Evolutionary conservation across 2,113 vertebrate species (phyloP), one percentile per base, ranked within the genome.

Genomic region (Macrotus californicus): DNA sequence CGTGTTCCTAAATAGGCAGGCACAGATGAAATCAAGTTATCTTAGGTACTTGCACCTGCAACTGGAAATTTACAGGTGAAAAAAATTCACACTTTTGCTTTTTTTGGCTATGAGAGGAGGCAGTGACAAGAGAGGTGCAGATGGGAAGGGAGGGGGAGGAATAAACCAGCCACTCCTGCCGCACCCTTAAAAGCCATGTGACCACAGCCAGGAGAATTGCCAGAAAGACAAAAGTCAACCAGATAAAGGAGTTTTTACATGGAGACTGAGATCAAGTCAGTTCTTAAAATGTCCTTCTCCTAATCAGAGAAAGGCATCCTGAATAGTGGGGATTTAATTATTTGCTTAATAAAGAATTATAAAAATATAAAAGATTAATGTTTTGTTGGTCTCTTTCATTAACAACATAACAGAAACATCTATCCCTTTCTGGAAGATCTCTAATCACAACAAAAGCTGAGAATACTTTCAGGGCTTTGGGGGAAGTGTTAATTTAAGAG

Each of bases 261-360:
- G 36, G 41, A 87, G 70, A 39, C 39, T 41, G 31, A 72, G 39
- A 88, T 56, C 76, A 93, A 83, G 21, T n/a, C 31, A 73, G 6
- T 79, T 95, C 54, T 89, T 87, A 85, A 91, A 83, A 86, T 36
- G 61, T 83, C 75, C 73, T 41, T 89, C 87, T 83, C 50, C 80
- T 89, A 34, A 50, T 46, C 90, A 77, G 86, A 94, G 67, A 89
- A 93, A 91, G 41, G 39, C 21, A 31, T n/a, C 52, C 13, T 36
- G 19, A 59, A 41, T 7, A 77, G 54, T 54, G 31, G 50, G 5
- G 21, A 93, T 64, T 94, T 73, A 81, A 14, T 9, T 79, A 59
- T 87, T 29, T 82, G 46, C 52, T 54, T 76, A 43, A 64, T 48
- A 24, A n/a, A 72, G n/a, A 81, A 7, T 64, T 48, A 69, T 18